A percentile compares a stretch with the other conserved stretches of the same genome.
These are phyloP conservation scores for Melanotaenia pygmaea DNA, from an alignment of 2,797 vertebrate genomes.

Conservation along the genomic window DNA sequence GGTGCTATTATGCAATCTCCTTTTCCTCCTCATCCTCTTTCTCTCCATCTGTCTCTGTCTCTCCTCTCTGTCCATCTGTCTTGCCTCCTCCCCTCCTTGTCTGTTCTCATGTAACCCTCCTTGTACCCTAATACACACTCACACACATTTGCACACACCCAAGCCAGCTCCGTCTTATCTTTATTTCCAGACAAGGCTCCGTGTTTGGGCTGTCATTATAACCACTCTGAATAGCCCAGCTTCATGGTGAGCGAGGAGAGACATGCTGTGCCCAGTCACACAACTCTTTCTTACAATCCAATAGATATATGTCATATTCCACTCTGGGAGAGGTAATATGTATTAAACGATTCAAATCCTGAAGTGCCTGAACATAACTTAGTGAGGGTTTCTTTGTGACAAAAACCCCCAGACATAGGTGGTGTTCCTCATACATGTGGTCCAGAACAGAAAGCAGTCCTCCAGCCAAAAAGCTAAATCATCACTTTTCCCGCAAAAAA, in stretches of 20 bases:
- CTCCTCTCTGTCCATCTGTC: slow-evolving; percentile 61
- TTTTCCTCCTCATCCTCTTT: slow-evolving; percentile 23
- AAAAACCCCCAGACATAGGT: slow-evolving; percentile 47
- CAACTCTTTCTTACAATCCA: slow-evolving; percentile 67
- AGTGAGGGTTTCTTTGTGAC: slow-evolving; percentile 39
- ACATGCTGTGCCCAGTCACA: slow-evolving; percentile 77
- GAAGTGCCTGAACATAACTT: slow-evolving; percentile 60
- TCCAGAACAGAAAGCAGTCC: slow-evolving; percentile 37
- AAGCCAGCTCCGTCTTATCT: slow-evolving; percentile 67
- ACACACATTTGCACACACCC: slow-evolving; percentile 23
- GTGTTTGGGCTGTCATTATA: slow-evolving; percentile 79
- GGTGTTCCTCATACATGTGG: slow-evolving; percentile 36
- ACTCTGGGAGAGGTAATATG: slow-evolving; percentile 62
- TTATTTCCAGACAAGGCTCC: slow-evolving; percentile 76
- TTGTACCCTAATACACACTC: slow-evolving; percentile 37
- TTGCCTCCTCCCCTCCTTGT: slow-evolving; percentile 45
- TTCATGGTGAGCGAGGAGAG: slow-evolving; percentile 69
- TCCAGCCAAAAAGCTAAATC: slow-evolving; percentile 44
- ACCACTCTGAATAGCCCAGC: slow-evolving; percentile 74
- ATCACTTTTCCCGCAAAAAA: slow-evolving; percentile 37
- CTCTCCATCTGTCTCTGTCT: slow-evolving; percentile 49
- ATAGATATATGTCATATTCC: slow-evolving; percentile 73
- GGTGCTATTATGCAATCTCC: slow-evolving; percentile 55
- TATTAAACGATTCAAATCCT: slow-evolving; percentile 70
- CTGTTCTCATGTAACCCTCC: slow-evolving; percentile 53